Evolutionary conservation across 1,140 invertebrate genomes (phyloP), one percentile per base, ranked within the genome.

Genomic region (Brachionus sp.): DNA sequence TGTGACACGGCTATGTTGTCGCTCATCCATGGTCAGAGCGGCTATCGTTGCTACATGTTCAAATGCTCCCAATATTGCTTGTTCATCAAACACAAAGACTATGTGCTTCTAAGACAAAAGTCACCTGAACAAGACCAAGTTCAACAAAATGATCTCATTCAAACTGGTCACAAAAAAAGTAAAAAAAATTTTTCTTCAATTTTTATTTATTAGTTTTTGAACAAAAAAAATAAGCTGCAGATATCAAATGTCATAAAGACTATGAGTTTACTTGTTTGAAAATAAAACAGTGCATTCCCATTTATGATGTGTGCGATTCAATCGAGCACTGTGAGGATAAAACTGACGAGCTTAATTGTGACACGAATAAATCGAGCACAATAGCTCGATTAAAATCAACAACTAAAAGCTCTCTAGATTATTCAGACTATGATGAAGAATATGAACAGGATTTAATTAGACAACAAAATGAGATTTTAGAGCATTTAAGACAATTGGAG

Each of bases 31-130:
- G 77, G 77, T n/a, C 39, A 78, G 13, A 39, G 50, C 9, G 77
- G 77, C n/a, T 57, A 78, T 29, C 23, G 77, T n/a, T 78, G 77
- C 35, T 78, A 78, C 53, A 33, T 78, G 77, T 78, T 78, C 53
- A 78, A 78, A 29, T 78, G 77, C 23, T 46, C 39, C 2, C 39
- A 46, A 13, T 13, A 62, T 16, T 78, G 77, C 16, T 33, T 62
- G 19, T 78, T 78, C 46, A 62, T 78, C 44, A 78, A 78, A 53
- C 77, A 78, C 46, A 50, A 78, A 10, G 77, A 78, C 19, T 78
- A 78, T 53, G 25, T 39, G n/a, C 39, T 78, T 12, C n/a, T 78
- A 6, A 29, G 77, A 35, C 44, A 33, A 35, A 78, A 57, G 12
- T 50, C 44, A n/a, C 46, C 77, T 23, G 77, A 78, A 50, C 44